Evolutionary conservation across 2,113 vertebrate species (phyloP).

Genomic region (Cavia aperea): DNA sequence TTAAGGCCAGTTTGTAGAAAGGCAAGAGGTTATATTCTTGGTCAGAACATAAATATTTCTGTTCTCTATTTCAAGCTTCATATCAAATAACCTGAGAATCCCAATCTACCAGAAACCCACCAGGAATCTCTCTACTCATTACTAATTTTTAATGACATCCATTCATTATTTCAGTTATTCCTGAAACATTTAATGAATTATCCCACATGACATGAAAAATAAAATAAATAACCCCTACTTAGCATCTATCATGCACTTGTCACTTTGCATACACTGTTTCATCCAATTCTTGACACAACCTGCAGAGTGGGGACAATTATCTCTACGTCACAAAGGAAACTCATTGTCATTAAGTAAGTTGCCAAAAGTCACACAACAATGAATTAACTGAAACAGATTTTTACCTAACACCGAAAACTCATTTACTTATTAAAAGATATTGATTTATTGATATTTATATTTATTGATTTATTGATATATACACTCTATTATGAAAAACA

Average conservation of each 20-base stretch:
- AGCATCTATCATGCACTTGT: not conserved
- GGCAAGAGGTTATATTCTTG: not conserved
- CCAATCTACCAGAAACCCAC: not conserved
- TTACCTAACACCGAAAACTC: not conserved
- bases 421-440: not conserved
- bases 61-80: not conserved
- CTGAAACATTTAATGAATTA: not conserved
- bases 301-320: not conserved
- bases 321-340: not conserved
- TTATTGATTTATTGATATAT: not conserved
- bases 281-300: not conserved
- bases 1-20: not conserved
- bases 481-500: not conserved
- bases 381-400: not conserved
- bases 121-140: not conserved
- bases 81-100: not conserved
- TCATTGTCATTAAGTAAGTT: not conserved
- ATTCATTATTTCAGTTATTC: not conserved
- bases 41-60: not conserved
- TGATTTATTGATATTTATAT: not conserved
- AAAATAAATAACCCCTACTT: not conserved
- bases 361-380: not conserved
- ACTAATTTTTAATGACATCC: not conserved
- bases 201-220: not conserved
- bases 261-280: not conserved